Percentiles rank a stretch among this genome's conserved stretches.
phyloP scores from a whole-genome alignment of 2,113 vertebrate species.

The Nanger granti region DNA sequence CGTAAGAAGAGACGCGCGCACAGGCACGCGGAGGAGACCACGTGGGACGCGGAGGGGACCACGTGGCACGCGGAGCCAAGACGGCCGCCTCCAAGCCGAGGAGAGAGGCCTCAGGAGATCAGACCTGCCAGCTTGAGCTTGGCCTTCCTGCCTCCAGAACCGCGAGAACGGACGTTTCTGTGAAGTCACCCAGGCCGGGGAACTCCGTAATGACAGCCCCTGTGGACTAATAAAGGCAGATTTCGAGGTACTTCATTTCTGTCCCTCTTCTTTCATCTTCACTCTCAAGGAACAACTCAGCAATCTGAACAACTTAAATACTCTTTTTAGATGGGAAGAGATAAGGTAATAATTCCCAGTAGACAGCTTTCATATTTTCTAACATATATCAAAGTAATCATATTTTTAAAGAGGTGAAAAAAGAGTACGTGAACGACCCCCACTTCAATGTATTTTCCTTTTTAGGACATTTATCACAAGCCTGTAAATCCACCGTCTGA shows the following conservation, averaged over 20 bases:
- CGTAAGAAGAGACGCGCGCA: background rate
- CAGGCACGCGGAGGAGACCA: background rate
- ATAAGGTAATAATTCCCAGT: background rate
- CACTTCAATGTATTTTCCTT: background rate
- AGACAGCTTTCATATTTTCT: background rate
- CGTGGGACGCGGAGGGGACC: too few relatives aligned
- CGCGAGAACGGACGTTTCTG: background rate
- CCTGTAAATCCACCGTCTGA: background rate
- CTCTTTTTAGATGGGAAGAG: background rate
- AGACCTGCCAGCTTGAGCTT: too few relatives aligned
- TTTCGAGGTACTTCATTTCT: background rate
- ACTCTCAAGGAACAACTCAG: background rate
- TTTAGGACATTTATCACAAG: background rate
- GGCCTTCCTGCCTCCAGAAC: background rate
- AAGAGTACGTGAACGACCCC: background rate
- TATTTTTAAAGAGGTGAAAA: background rate
- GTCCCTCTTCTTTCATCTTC: background rate
- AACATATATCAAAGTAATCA: background rate
- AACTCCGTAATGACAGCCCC: fast-evolving
- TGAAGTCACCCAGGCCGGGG: fast-evolving
- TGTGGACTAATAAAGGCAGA: background rate
- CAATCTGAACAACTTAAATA: background rate
- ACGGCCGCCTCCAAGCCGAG: background rate
- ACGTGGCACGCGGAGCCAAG: too few relatives aligned
- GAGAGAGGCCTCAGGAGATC: background rate